phyloP scores from a whole-genome alignment of 2,113 vertebrate species.

The Triplophysa rosa region DNA sequence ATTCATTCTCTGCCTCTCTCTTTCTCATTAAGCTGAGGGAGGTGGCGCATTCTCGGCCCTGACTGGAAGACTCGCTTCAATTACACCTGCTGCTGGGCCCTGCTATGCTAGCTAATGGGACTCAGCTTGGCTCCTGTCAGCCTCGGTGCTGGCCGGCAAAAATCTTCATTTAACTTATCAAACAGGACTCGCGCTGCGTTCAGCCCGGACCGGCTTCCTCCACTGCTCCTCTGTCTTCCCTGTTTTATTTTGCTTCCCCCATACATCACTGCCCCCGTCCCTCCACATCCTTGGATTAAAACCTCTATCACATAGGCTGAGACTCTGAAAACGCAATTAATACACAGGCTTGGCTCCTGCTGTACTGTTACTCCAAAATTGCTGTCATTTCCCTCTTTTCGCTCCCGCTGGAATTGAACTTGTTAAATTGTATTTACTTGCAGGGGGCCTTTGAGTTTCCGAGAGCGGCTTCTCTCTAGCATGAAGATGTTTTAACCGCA shows the following conservation, averaged over 20 bases:
- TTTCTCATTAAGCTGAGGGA: constrained; percentile 66
- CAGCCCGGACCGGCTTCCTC: neutral
- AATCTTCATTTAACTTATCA: constrained; percentile 74
- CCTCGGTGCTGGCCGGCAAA: constrained; percentile 67
- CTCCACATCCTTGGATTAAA: constrained; percentile 34
- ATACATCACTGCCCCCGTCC: constrained; percentile 1
- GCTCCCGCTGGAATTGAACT: constrained; percentile 26
- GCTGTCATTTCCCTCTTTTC: constrained; percentile 40
- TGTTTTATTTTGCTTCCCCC: neutral
- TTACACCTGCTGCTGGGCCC: constrained; percentile 79
- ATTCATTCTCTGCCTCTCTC: constrained; percentile 63
- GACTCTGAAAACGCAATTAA: constrained; percentile 44
- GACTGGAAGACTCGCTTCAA: constrained; percentile 75
- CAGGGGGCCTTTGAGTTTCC: constrained; percentile 37
- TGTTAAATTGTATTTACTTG: constrained; percentile 50
- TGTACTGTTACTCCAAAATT: constrained; percentile 45
- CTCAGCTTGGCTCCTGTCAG: constrained; percentile 77
- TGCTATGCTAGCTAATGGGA: constrained; percentile 77
- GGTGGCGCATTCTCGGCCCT: constrained; percentile 61
- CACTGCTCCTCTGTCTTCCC: neutral
- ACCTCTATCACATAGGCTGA: constrained; percentile 24
- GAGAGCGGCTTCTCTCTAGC: constrained; percentile 38
- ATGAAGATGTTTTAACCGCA: constrained; percentile 14
- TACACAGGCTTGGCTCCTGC: constrained; percentile 15
- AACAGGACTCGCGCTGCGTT: constrained; percentile 23